Evolutionary conservation across 2,797 vertebrate species (phyloP).

Genomic region (Adelosebastes latens): DNA sequence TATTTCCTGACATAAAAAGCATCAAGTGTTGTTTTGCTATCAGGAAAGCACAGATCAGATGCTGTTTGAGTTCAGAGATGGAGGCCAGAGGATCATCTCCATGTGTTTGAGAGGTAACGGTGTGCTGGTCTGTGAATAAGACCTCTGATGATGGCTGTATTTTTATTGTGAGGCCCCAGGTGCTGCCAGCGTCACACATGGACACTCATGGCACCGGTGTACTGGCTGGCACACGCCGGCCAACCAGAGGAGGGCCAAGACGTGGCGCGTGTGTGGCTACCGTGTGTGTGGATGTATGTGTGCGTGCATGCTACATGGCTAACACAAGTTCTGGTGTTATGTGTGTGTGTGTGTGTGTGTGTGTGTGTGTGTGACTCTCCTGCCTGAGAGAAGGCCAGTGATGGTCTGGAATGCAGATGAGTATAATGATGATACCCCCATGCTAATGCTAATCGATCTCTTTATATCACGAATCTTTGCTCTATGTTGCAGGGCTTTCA

Average conservation of each 20-base stretch:
- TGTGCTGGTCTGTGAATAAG: constrained; percentile 73
- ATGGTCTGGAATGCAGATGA: constrained; percentile 44
- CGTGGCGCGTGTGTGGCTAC: constrained; percentile 10
- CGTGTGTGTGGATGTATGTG: constrained; percentile 6
- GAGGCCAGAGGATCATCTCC: constrained; percentile 19
- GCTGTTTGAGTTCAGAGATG: constrained; percentile 1
- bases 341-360: not conserved
- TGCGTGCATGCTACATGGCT: not conserved
- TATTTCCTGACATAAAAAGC: not conserved
- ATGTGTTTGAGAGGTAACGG: constrained; percentile 47
- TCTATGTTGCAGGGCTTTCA: constrained; percentile 10
- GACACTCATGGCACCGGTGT: constrained; percentile 68
- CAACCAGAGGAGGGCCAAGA: constrained; percentile 62
- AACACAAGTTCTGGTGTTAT: constrained; percentile 6
- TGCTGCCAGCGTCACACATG: constrained; percentile 78
- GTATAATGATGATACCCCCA: constrained; percentile 19
- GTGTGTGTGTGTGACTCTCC: not conserved
- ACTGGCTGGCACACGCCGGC: constrained; percentile 60
- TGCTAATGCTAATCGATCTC: constrained; percentile 49
- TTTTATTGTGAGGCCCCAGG: constrained; percentile 77
- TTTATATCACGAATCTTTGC: constrained; percentile 35
- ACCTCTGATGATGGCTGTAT: constrained; percentile 74
- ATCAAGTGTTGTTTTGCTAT: not conserved
- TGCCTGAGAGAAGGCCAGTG: constrained; percentile 25
- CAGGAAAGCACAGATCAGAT: not conserved